These are phyloP conservation scores for Epiblema foenella DNA, from an alignment of 2,888 invertebrate genomes.

Conservation along the genomic window DNA sequence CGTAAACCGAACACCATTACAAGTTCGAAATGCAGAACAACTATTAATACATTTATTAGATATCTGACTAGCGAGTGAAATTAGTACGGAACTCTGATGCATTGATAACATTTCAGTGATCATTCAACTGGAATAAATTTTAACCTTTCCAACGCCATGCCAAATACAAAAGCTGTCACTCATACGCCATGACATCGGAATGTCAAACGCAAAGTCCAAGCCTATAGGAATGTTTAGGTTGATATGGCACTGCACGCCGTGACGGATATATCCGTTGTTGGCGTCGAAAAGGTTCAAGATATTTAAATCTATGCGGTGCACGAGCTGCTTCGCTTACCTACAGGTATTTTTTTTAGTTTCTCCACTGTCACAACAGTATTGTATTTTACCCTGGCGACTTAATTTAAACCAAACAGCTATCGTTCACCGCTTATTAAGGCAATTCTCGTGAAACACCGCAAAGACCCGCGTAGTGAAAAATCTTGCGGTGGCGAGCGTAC, in stretches of 20 bases:
- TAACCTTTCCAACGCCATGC: too few relatives aligned
- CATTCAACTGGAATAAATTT: background rate
- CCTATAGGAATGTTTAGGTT: too few relatives aligned
- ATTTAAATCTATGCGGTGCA: background rate
- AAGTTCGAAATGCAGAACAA: constrained; percentile 50
- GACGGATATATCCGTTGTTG: too few relatives aligned
- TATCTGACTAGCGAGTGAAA: background rate
- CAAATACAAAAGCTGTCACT: too few relatives aligned
- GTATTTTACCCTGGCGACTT: constrained; percentile 36
- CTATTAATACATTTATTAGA: constrained; percentile 30
- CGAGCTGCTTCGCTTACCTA: background rate
- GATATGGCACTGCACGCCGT: too few relatives aligned
- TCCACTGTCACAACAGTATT: background rate
- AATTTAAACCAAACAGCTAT: constrained; percentile 50
- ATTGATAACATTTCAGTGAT: background rate
- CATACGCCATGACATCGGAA: too few relatives aligned
- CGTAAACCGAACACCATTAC: constrained; percentile 57
- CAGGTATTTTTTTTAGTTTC: background rate
- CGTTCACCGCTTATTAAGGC: constrained; percentile 62
- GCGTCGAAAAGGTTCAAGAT: too few relatives aligned
- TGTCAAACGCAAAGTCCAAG: too few relatives aligned
- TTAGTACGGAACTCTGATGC: background rate
- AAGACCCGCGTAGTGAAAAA: constrained; percentile 67
- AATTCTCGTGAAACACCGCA: constrained; percentile 63
- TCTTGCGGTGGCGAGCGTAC: constrained; percentile 60